Base-by-base conservation (phyloP, 2,888 invertebrate species). In the Drosophila testacea region DNA sequence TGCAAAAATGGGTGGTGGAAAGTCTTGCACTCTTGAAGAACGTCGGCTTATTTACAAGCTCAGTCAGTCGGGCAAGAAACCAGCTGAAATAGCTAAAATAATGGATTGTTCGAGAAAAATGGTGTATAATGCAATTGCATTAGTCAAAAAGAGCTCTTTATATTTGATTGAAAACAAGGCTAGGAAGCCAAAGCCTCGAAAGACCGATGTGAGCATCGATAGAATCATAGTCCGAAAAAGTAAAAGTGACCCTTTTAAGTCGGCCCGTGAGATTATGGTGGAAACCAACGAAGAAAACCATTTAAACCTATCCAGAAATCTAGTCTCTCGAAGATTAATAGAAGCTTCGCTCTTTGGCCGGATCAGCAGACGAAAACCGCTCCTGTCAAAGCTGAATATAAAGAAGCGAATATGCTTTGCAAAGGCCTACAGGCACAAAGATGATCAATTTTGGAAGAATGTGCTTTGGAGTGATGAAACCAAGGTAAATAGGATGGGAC, bases 251-350 rank as follows among this genome's bases (percentile, higher is more conserved):
- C 46, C 30, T 47, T 47, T 47, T 47, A 32, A 47, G n/a, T 32
- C 28, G 4, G 46, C 30, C n/a, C 46, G n/a, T 7, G 46, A 47
- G 7, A 47, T 47, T n/a, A n/a, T 11, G 2, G 6, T 47, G 46
- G 30, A 47, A 47, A 47, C 30, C 3, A 47, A 47, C 30, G 4
- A 11, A n/a, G 46, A 47, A n/a, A 13, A 30, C 11, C n/a, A n/a
- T 11, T 6, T 13, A 1, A 47, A 32, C 6, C 0, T 13, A 13
- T 47, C 47, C 47, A 47, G 47, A 13, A 47, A 7, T 9, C 13
- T 47, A 28, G 47, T 47, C n/a, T 6, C n/a, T 4, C 30, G 47
- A 47, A 47, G 47, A 47, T 47, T 32, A 47, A 46, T 10, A n/a
- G n/a, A 46, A 46, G 46, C 27, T 11, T 9, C 5, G 46, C 46